These are phyloP conservation scores for Drymodes brunneopygia DNA, from an alignment of 2,113 vertebrate genomes.

Conservation along the genomic window DNA sequence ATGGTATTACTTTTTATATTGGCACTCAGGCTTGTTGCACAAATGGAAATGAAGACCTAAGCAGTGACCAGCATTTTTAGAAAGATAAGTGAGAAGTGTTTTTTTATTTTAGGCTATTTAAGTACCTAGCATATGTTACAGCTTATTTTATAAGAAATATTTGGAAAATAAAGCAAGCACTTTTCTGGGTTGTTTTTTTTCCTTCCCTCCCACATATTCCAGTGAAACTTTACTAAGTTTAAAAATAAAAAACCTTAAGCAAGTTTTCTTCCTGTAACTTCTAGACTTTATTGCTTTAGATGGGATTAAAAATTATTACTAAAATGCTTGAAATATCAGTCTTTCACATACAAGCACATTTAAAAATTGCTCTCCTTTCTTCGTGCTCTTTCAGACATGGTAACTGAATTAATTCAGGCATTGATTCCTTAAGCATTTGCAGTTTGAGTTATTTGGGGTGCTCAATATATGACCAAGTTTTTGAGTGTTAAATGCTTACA, in stretches of 20 bases:
- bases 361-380: background rate
- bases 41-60: background rate
- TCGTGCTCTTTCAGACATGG: background rate
- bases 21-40: background rate
- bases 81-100: background rate
- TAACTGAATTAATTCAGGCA: background rate
- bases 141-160: background rate
- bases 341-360: background rate
- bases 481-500: background rate
- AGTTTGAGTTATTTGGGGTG: background rate
- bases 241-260: background rate
- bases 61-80: background rate
- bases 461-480: background rate
- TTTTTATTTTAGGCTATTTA: background rate
- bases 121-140: constrained; percentile 16
- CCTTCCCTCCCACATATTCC: background rate
- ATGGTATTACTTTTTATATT: constrained; percentile 9
- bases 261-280: background rate
- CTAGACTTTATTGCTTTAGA: background rate
- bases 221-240: background rate
- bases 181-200: background rate
- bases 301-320: background rate
- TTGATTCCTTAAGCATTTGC: background rate
- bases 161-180: background rate
- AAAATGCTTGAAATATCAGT: background rate